Conservation (phyloP, 2,113 vertebrate species). For the Capreolus pygargus region DNA sequence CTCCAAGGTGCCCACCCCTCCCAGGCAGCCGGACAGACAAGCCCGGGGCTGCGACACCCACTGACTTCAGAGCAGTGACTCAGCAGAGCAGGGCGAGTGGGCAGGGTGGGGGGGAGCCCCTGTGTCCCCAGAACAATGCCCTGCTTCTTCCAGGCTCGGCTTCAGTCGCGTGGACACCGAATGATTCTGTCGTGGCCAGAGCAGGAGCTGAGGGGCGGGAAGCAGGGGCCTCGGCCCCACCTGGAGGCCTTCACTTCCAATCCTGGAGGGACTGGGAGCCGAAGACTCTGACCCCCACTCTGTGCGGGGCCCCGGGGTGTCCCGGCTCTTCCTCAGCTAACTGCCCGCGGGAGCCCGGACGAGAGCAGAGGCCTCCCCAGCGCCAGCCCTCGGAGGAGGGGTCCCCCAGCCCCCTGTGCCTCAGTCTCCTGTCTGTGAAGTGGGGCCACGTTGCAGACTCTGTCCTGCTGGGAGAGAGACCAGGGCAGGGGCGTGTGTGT, state of each 20-base stretch:
- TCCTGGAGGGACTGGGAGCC: neutral
- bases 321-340: fast-evolving
- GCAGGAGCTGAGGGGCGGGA: fast-evolving
- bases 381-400: fast-evolving
- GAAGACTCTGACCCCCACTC: neutral
- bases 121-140: neutral
- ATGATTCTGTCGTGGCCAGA: fast-evolving
- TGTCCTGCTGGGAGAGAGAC: neutral
- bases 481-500: neutral
- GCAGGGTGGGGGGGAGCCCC: neutral
- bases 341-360: fast-evolving
- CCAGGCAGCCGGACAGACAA: neutral
- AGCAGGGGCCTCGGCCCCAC: neutral
- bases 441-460: neutral
- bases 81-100: neutral
- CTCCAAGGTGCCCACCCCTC: neutral
- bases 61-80: constrained; percentile 2
- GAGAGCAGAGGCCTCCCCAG: neutral
- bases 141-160: neutral
- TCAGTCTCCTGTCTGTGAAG: neutral
- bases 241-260: no score
- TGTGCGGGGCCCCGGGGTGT: fast-evolving
- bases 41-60: neutral
- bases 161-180: fast-evolving
- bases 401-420: neutral